A percentile compares a stretch with the other conserved stretches of the same genome.
Evolutionary conservation across 1,140 invertebrate genomes (phyloP).

Genomic region (Chrysoperla carnea): DNA sequence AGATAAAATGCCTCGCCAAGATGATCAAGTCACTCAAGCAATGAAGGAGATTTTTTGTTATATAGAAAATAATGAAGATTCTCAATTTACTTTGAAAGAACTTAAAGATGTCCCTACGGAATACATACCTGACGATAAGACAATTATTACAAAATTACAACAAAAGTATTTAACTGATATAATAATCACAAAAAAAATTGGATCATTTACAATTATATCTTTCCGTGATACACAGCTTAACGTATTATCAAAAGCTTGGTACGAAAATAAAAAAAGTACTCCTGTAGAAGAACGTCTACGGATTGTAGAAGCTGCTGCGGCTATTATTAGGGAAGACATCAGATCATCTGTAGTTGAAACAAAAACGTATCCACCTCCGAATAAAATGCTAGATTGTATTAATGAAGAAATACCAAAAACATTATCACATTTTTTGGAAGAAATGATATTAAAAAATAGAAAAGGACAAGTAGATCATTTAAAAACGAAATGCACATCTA

Average conservation of each 20-base stretch:
- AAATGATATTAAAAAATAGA: not conserved
- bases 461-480: not conserved
- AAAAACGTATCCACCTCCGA: not conserved
- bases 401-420: not conserved
- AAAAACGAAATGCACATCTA: constrained; percentile 6
- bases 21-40: constrained; percentile 16
- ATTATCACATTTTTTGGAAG: not conserved
- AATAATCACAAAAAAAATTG: not conserved
- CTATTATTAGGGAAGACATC: constrained; percentile 13
- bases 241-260: not conserved
- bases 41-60: constrained; percentile 18
- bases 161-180: not conserved
- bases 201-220: not conserved
- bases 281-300: constrained; percentile 5
- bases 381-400: not conserved
- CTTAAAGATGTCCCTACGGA: not conserved
- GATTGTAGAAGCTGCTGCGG: constrained; percentile 10
- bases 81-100: constrained; percentile 6
- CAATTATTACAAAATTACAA: not conserved
- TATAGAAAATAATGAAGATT: constrained; percentile 18
- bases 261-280: not conserved
- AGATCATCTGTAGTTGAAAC: constrained; percentile 4
- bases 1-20: constrained; percentile 11
- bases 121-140: not conserved
- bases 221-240: not conserved